These are phyloP conservation scores for Lipophrys pholis DNA, from an alignment of 2,113 vertebrate genomes.

Conservation along the genomic window DNA sequence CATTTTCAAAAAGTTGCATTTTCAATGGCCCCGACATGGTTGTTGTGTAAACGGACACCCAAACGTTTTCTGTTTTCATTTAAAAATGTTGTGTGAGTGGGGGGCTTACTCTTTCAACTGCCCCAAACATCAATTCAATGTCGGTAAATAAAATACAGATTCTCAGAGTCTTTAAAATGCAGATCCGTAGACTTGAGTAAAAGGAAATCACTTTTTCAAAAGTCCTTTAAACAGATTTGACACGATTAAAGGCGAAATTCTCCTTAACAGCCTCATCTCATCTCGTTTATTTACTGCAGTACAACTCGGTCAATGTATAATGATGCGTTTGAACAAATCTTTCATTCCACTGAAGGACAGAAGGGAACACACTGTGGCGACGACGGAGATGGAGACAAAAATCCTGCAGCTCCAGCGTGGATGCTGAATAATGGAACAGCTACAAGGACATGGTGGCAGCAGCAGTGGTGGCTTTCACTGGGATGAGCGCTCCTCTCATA, in stretches of 20 bases:
- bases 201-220: neutral
- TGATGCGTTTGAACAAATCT: conserved; percentile 28
- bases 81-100: too few species aligned
- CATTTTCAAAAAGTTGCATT: too few species aligned
- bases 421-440: conserved; percentile 40
- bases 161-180: too few species aligned
- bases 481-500: conserved; percentile 37
- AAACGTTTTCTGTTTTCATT: too few species aligned
- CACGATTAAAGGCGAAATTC: conserved; percentile 8
- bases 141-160: too few species aligned
- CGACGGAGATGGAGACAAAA: conserved; percentile 45
- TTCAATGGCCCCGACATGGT: too few species aligned
- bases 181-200: too few species aligned
- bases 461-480: conserved; percentile 46
- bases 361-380: conserved; percentile 22
- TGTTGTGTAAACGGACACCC: too few species aligned
- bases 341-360: conserved; percentile 45
- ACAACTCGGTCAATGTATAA: conserved; percentile 23
- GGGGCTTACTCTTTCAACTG: too few species aligned
- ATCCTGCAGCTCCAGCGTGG: conserved; percentile 27
- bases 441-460: conserved; percentile 53
- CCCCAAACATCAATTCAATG: too few species aligned
- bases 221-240: conserved; percentile 13
- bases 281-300: neutral
- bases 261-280: conserved; percentile 1